Conservation (phyloP, 1,140 invertebrate species). For the Aphaenogaster floridana region DNA sequence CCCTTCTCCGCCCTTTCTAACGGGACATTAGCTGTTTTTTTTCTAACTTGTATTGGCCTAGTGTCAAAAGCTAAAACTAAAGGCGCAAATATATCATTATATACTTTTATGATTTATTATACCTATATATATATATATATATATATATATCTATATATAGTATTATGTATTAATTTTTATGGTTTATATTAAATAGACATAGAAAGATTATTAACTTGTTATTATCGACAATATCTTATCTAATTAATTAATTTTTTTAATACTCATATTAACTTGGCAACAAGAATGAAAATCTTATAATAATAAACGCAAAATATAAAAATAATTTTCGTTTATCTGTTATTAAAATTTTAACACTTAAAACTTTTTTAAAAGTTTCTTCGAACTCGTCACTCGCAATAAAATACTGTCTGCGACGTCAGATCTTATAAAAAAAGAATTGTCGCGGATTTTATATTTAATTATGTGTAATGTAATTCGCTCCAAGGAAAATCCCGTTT, state of each 20-base stretch:
- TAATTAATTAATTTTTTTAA: constrained; percentile 13
- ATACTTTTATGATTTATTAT: neutral
- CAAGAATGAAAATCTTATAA: neutral
- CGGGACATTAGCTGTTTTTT: constrained; percentile 21
- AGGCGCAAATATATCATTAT: neutral
- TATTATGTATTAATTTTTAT: neutral
- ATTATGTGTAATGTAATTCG: constrained; percentile 21
- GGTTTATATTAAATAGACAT: neutral
- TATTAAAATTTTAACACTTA: neutral
- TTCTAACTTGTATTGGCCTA: neutral
- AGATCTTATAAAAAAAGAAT: neutral
- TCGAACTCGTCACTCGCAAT: neutral
- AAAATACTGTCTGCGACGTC: neutral
- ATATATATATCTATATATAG: too few species aligned
- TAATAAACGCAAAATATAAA: neutral
- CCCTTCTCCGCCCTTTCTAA: constrained; percentile 25
- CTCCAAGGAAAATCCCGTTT: constrained; percentile 28
- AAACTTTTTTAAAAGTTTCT: neutral
- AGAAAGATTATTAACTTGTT: neutral
- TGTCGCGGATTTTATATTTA: neutral
- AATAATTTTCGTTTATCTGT: neutral
- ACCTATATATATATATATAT: too few species aligned
- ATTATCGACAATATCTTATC: neutral
- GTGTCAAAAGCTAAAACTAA: neutral
- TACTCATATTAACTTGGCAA: neutral